Conservation (phyloP, 2,113 vertebrate species). For the Perognathus longimembris region DNA sequence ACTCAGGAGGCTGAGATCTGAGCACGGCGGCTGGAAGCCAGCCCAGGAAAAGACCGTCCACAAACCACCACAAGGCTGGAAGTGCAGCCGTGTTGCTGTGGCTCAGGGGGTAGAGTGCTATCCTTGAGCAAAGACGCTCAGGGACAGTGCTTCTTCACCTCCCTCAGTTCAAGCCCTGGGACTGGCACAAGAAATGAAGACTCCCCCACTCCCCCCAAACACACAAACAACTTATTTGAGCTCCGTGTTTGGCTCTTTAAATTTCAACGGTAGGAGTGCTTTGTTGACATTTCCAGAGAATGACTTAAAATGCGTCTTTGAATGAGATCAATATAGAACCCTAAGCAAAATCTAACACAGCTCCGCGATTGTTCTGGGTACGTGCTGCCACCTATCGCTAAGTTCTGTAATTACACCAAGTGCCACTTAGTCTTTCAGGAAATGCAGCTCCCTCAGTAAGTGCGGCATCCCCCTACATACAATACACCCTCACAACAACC, state of each 20-base stretch:
- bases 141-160: too few species aligned
- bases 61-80: too few species aligned
- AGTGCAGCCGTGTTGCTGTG: too few species aligned
- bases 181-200: too few species aligned
- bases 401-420: constrained; percentile 19
- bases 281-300: neutral
- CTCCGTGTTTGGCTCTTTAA: neutral
- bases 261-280: neutral
- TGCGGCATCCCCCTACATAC: too few species aligned
- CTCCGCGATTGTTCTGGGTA: accelerated
- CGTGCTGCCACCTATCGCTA: constrained; percentile 80
- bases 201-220: too few species aligned
- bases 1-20: too few species aligned
- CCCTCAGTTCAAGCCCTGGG: too few species aligned
- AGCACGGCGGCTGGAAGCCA: too few species aligned
- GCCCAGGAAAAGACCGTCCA: too few species aligned
- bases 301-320: neutral
- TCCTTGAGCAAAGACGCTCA: too few species aligned
- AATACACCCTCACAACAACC: neutral
- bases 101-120: too few species aligned
- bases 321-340: neutral
- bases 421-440: accelerated
- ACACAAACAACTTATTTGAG: accelerated
- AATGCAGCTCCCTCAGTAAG: neutral
- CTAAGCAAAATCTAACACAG: neutral